Percentiles rank a stretch among this genome's conserved stretches.
Conservation (phyloP, 2,113 vertebrate genomes). For the Lontra canadensis region DNA sequence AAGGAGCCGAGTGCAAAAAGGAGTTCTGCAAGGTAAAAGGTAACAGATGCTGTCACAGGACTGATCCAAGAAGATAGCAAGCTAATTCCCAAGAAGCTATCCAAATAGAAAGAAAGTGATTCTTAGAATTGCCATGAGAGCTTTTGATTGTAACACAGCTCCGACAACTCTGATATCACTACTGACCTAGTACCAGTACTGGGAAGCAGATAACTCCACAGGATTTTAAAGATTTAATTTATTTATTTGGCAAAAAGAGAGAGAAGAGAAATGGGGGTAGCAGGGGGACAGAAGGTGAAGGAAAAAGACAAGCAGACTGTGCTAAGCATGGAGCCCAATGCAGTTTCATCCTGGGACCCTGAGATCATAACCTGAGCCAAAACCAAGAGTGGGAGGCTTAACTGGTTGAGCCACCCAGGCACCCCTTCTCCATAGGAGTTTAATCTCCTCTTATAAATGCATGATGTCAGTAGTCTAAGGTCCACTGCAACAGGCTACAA, state of each 20-base stretch:
- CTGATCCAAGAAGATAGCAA: background rate
- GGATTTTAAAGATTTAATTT: background rate
- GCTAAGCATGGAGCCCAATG: background rate
- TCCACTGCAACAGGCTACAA: background rate
- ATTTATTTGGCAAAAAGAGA: background rate
- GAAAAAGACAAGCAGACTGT: background rate
- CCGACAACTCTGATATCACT: background rate
- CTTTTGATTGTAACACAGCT: background rate
- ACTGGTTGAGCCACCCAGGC: background rate
- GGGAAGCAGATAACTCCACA: background rate
- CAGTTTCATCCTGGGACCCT: background rate
- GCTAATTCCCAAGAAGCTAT: background rate
- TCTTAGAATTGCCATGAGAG: background rate
- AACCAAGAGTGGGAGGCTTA: background rate
- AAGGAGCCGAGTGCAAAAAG: background rate
- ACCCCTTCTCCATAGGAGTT: background rate
- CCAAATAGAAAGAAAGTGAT: background rate
- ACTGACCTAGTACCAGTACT: background rate
- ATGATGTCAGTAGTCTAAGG: background rate
- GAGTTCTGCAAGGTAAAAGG: background rate
- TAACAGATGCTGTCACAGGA: background rate
- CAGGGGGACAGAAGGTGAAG: background rate
- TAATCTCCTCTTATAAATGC: background rate
- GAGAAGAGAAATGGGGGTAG: background rate
- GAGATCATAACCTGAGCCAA: background rate